Evolutionary conservation across 2,797 vertebrate genomes (phyloP).

Genomic region (Helicolenus hilgendorfi): DNA sequence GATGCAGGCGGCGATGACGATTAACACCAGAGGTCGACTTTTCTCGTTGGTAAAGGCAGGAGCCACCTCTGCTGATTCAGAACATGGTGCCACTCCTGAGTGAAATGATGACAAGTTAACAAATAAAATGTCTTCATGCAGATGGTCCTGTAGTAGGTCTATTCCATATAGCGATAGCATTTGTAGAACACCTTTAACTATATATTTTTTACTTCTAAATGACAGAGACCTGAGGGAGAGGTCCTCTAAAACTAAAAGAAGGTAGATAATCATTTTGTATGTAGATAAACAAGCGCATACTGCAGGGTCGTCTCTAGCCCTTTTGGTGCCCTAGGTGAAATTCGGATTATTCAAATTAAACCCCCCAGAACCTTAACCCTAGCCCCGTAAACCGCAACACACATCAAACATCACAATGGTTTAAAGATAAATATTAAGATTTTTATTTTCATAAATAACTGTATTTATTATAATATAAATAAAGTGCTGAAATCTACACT

Average conservation of each 20-base stretch:
- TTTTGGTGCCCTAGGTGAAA: too few species aligned
- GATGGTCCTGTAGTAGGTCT: background rate
- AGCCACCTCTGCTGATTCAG: fast-evolving
- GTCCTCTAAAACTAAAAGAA: background rate
- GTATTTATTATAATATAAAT: too few species aligned
- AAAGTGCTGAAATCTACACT: too few species aligned
- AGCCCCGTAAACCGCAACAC: too few species aligned
- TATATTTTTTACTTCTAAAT: background rate
- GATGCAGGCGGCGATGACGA: background rate
- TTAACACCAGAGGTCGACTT: background rate
- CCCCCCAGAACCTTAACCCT: too few species aligned
- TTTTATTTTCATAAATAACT: too few species aligned
- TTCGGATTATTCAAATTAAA: too few species aligned
- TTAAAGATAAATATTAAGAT: too few species aligned
- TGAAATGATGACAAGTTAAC: background rate
- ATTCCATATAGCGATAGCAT: background rate
- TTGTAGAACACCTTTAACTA: background rate
- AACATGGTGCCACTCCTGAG: background rate
- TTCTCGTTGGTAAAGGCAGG: fast-evolving
- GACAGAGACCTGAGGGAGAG: background rate
- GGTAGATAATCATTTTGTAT: background rate
- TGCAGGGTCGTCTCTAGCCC: too few species aligned
- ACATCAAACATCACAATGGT: too few species aligned
- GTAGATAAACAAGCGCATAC: too few species aligned
- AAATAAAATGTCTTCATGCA: background rate